phyloP scores from a whole-genome alignment of 2,888 invertebrate genomes.

The Syrphus vitripennis region DNA sequence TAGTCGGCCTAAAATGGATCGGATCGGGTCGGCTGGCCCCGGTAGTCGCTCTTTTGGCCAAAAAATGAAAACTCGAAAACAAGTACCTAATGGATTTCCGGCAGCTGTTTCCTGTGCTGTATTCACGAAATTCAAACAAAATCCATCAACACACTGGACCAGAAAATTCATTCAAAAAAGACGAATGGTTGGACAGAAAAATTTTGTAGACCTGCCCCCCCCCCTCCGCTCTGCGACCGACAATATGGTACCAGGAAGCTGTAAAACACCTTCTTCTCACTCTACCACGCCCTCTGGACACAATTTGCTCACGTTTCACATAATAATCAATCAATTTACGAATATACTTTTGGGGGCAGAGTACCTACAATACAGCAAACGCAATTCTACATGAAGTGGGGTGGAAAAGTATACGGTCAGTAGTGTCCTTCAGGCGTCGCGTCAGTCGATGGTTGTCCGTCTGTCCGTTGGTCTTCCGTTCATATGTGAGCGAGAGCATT shows the following conservation, averaged over 20 bases:
- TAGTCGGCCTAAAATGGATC: background rate
- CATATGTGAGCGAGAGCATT: conserved; percentile 22
- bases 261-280: conserved; percentile 7
- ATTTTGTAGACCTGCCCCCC: background rate
- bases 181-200: background rate
- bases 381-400: conserved; percentile 10
- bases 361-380: no score
- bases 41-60: background rate
- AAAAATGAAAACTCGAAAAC: conserved; percentile 58
- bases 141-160: conserved; percentile 61
- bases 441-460: background rate
- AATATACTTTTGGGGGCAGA: conserved; percentile 46
- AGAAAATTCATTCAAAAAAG: conserved; percentile 20
- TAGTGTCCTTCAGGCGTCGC: background rate
- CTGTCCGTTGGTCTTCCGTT: background rate
- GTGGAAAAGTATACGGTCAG: conserved; percentile 17
- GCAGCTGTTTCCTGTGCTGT: conserved; percentile 66
- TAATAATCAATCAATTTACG: conserved; percentile 67
- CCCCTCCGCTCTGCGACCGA: background rate
- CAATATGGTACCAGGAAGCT: conserved; percentile 6
- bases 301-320: conserved; percentile 60
- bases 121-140: conserved; percentile 66
- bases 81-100: conserved; percentile 71
- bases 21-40: background rate
- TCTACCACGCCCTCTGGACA: conserved; percentile 14